These are phyloP conservation scores for Andrena cerasifolii DNA, from an alignment of 1,140 invertebrate genomes.

Conservation along the genomic window DNA sequence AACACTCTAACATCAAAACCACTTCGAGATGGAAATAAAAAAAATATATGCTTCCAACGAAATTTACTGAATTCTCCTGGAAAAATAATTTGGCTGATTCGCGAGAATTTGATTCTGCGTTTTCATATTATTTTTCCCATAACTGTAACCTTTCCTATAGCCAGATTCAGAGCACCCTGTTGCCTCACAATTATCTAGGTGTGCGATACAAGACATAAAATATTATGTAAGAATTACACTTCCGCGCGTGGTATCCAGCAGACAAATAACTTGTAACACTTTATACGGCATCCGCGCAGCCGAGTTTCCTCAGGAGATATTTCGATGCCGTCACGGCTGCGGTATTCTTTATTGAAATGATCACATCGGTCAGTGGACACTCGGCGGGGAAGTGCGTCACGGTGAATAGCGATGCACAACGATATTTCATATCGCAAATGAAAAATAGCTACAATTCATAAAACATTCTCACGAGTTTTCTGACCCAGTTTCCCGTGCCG, in stretches of 20 bases:
- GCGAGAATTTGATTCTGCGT: too few species aligned
- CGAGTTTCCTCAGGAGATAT: not conserved
- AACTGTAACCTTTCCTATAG: too few species aligned
- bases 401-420: not conserved
- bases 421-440: slow-evolving; percentile 56
- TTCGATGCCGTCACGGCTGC: not conserved
- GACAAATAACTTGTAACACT: not conserved
- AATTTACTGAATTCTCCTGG: too few species aligned
- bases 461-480: slow-evolving; percentile 53
- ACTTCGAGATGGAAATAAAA: too few species aligned
- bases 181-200: too few species aligned
- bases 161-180: too few species aligned
- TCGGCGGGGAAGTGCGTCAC: slow-evolving; percentile 11
- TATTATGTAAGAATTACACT: too few species aligned
- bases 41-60: too few species aligned
- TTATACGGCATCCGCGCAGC: not conserved
- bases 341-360: slow-evolving; percentile 49
- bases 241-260: not conserved
- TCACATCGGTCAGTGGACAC: slow-evolving; percentile 15
- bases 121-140: too few species aligned
- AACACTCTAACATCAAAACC: too few species aligned
- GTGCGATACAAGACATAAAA: too few species aligned
- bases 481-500: slow-evolving; percentile 46
- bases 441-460: slow-evolving; percentile 60
- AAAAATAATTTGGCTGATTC: too few species aligned